A percentile compares a stretch with the other conserved stretches of the same genome.
phyloP scores from a whole-genome alignment of 2,888 invertebrate genomes.

The Xanthia icteritia region DNA sequence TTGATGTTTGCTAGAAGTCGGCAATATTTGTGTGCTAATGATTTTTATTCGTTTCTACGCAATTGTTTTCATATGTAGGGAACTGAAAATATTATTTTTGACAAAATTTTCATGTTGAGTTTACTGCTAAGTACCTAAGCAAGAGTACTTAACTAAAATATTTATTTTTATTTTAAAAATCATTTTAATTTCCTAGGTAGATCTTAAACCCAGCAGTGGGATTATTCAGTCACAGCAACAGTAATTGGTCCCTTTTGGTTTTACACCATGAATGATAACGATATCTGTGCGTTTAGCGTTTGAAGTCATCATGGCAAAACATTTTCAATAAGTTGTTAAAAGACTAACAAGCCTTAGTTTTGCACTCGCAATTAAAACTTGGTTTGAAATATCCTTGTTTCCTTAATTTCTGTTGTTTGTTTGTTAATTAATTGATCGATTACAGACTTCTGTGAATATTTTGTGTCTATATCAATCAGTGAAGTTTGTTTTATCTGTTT shows the following conservation, averaged over 20 bases:
- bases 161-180: background rate
- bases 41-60: constrained; percentile 24
- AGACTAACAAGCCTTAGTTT: constrained; percentile 6
- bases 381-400: constrained; percentile 37
- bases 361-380: constrained; percentile 26
- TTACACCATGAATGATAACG: background rate
- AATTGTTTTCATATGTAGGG: background rate
- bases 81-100: background rate
- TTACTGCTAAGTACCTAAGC: background rate
- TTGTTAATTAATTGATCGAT: constrained; percentile 64
- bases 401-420: constrained; percentile 54
- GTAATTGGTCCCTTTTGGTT: background rate
- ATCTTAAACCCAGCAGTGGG: background rate
- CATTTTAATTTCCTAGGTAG: too few species aligned
- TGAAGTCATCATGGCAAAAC: background rate
- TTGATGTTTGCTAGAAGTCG: constrained; percentile 66
- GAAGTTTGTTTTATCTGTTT: constrained; percentile 53
- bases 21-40: constrained; percentile 56
- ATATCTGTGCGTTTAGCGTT: background rate
- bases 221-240: background rate
- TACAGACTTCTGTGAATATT: constrained; percentile 56
- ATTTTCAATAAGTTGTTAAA: background rate
- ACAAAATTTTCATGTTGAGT: background rate
- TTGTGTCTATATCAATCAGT: constrained; percentile 58
- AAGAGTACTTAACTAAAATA: background rate